Evolutionary conservation across 2,113 vertebrate species (phyloP), one percentile per base, ranked within the genome.

Genomic region (Chaetodon auriga): DNA sequence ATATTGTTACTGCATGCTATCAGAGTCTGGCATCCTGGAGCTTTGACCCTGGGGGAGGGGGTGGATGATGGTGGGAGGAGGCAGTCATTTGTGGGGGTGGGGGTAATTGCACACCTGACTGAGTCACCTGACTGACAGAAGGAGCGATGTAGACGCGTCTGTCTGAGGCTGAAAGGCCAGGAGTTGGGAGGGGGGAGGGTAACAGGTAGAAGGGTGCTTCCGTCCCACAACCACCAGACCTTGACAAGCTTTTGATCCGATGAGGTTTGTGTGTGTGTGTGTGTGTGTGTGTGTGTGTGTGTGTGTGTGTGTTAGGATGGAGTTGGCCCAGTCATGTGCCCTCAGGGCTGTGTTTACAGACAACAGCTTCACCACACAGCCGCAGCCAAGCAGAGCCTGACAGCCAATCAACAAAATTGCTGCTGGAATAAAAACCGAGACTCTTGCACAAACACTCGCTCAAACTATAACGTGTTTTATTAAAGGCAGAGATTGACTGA

Each of bases 1-100:
- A 92, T 94, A 91, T 92, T 82, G 88, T 93, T 93, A 93, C 92
- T 65, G 84, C 35, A 7, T 41, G 45, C 90, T 91, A 92, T 91
- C 90, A 88, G 87, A 84, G 85, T 88, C 90, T 92, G 92, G 85
- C 90, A 91, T 92, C 89, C 87, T 75, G 85, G 63, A 77, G 87
- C 84, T 82, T 80, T 90, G 91, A 92, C 91, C 85, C 71, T 13
- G 35, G 51, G 63, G 58, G 57, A 43, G 10, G 57, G 30, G 57
- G 60, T 10, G 48, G 55, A 48, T 15, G 70, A 62, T 38, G 65
- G 75, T 21, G 58, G 68, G 70, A 81, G 81, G 77, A 81, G 81
- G 77, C 6, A 15, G 66, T 70, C 66, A 79, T 86, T 85, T 70
- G 60, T 19, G 45, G 53, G 46, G 38, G 64, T n/a, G 51, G 77